Conservation (phyloP, 2,888 invertebrate genomes). For the Zele albiditarsus region DNA sequence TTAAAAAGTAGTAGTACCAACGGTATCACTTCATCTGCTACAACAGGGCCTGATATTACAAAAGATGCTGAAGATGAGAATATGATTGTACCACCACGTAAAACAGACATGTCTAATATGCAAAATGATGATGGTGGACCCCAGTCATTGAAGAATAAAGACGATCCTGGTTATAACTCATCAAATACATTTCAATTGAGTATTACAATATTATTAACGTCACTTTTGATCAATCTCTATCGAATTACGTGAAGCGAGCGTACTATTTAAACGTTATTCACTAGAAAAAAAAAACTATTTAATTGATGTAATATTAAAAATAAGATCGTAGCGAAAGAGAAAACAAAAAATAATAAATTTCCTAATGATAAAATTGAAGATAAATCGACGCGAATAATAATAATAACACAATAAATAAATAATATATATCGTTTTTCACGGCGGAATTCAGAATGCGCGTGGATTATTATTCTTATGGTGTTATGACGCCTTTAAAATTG, state of each 20-base stretch:
- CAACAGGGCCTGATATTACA: slow-evolving; percentile 72
- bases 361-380: slow-evolving; percentile 21
- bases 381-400: slow-evolving; percentile 34
- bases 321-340: slow-evolving; percentile 39
- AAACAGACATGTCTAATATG: slow-evolving; percentile 69
- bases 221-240: slow-evolving; percentile 43
- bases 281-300: slow-evolving; percentile 11
- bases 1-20: slow-evolving; percentile 11
- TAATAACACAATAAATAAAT: neutral
- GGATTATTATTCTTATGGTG: slow-evolving; percentile 27
- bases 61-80: slow-evolving; percentile 71
- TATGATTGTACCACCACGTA: slow-evolving; percentile 66
- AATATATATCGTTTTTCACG: neutral
- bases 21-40: slow-evolving; percentile 63
- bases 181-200: slow-evolving; percentile 39
- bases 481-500: slow-evolving; percentile 24
- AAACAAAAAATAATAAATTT: slow-evolving; percentile 19
- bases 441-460: neutral
- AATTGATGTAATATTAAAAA: slow-evolving; percentile 44
- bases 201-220: slow-evolving; percentile 46
- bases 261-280: slow-evolving; percentile 37
- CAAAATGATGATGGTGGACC: slow-evolving; percentile 69
- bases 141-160: slow-evolving; percentile 63
- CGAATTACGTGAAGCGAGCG: slow-evolving; percentile 60
- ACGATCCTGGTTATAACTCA: slow-evolving; percentile 46